These are phyloP conservation scores for Pituophis catenifer DNA, from an alignment of 2,113 vertebrate species.

Conservation along the genomic window DNA sequence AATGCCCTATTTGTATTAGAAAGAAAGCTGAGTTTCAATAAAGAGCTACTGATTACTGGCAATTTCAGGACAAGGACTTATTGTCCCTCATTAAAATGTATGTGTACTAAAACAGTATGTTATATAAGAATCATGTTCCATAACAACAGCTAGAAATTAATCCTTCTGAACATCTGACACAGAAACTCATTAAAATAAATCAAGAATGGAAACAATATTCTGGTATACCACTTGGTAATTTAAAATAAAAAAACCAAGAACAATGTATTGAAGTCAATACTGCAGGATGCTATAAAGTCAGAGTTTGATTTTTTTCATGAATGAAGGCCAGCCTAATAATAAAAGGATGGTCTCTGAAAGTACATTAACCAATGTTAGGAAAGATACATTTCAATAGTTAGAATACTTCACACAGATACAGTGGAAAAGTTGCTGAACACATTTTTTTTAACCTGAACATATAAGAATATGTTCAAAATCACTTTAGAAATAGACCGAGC, in stretches of 20 bases:
- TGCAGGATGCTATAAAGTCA: neutral
- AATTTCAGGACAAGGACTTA: slow-evolving; percentile 38
- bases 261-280: neutral
- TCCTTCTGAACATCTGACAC: slow-evolving; percentile 30
- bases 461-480: neutral
- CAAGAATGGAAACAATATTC: neutral
- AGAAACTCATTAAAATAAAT: slow-evolving; percentile 19
- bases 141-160: slow-evolving; percentile 8
- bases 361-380: slow-evolving; percentile 36
- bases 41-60: neutral
- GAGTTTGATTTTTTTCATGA: neutral
- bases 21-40: neutral
- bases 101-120: neutral
- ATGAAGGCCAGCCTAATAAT: neutral
- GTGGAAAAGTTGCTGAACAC: slow-evolving; percentile 29
- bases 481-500: slow-evolving; percentile 5
- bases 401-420: slow-evolving; percentile 2
- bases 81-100: slow-evolving; percentile 28
- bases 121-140: slow-evolving; percentile 7
- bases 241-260: neutral
- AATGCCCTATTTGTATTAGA: neutral
- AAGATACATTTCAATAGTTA: slow-evolving; percentile 13
- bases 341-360: neutral
- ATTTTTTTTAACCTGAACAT: neutral
- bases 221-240: neutral